Base-by-base conservation (phyloP, 2,113 vertebrate genomes). In the Tapirus terrestris region DNA sequence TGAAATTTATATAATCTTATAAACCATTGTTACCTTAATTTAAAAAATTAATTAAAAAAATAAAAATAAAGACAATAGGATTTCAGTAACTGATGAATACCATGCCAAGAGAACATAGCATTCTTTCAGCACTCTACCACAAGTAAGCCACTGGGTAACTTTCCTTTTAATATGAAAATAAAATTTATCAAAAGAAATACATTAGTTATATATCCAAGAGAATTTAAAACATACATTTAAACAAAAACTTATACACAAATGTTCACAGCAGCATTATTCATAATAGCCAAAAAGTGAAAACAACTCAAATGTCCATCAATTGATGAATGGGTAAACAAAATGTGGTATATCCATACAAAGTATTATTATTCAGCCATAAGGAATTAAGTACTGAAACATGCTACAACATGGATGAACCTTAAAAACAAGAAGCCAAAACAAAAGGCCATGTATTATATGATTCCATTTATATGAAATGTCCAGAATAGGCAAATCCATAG, bases 101-200 rank as follows among this genome's bases (percentile, higher is more conserved):
- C 45, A 92, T 16, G 25, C 11, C 17, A 83, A 14, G 16, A 67
- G 48, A 79, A 88, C 70, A 25, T 16, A 93, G 16, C 48, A 80
- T 68, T 85, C 43, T 87, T 77, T 70, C 20, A 94, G 33, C 20
- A 91, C 53, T 60, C 81, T 63, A 91, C 12, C 16, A 48, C 48
- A 94, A 80, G 75, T 73, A 90, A 94, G 36, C 25, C 60, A 89
- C 2, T 88, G 25, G 27, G 20, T 83, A 94, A 81, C 20, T 72
- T 97, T 80, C 25, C 25, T 79, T 33, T 67, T 76, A 75, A 65
- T 53, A 73, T 75, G 39, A 93, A 86, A 87, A 83, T 67, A 81
- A 96, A 96, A 65, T 61, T 45, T 93, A 83, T 80, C 31, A 60
- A 72, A 94, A 97, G 51, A 91, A 86, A 72, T 36, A 77, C 6